Evolutionary conservation across 2,888 invertebrate species (phyloP), one percentile per base, ranked within the genome.

Genomic region (Xanthia icteritia): DNA sequence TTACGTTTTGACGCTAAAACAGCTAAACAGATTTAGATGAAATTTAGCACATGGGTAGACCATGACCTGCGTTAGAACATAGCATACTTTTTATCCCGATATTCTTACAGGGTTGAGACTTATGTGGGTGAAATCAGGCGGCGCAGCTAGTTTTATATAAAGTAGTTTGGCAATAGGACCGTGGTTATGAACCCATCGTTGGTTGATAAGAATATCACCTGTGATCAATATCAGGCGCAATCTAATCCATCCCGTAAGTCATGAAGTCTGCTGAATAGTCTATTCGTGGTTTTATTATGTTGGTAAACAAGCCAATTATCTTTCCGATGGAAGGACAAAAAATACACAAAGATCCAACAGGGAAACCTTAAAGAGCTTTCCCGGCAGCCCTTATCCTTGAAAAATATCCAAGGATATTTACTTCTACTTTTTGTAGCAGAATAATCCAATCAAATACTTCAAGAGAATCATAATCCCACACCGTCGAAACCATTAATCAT

Each of bases 401-500:
- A 6, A 58, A 27, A 58, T 15, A 58, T 27, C 27, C 17, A 31
- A 11, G 8, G 8, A 42, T 15, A 27, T 6, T 48, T 48, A 23
- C 23, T 1, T 66, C 20, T 36, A 67, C 51, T 69, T 54, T 20
- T 39, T 27, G 5, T 39, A 39, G 2, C 9, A 20, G 0, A 56
- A 73, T 68, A 54, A 31, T n/a, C 31, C 5, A 31, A 42, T 71
- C 9, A 58, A 58, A 74, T 15, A 42, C 48, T 31, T 39, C 15
- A 23, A 73, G 5, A 51, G 13, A 61, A 27, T 60, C 17, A 42
- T 39, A 61, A 61, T 17, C 27, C n/a, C 20, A 56, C 8, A 36
- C 15, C 27, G 51, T 51, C 3, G 11, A 58, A 36, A 72, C 13
- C 36, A 83, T 73, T 70, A 67, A 67, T 83, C 58, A 77, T 70